Conservation (phyloP, 2,797 vertebrate genomes). For the Mus caroli region DNA sequence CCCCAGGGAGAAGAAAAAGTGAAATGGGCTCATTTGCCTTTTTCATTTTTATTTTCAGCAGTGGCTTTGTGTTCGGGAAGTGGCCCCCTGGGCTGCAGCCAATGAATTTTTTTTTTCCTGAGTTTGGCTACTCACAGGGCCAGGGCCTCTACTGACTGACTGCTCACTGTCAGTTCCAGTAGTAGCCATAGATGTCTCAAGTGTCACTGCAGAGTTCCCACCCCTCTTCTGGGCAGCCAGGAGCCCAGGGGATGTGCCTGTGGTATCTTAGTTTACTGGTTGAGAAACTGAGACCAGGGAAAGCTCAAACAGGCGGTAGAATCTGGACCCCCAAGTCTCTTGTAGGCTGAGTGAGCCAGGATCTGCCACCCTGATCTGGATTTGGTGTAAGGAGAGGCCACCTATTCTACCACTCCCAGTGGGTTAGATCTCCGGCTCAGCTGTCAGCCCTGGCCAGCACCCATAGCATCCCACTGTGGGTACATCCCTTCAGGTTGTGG, state of each 20-base stretch:
- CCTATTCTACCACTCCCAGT: not conserved
- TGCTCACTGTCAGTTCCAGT: not conserved
- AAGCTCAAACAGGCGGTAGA: not conserved
- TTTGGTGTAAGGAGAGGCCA: rapidly evolving
- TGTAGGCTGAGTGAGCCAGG: rapidly evolving
- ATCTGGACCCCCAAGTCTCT: not conserved
- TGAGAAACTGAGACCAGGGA: not conserved
- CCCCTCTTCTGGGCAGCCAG: not conserved
- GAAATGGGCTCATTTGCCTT: constrained; percentile 70
- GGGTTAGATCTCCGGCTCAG: not conserved
- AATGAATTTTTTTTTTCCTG: too few species aligned
- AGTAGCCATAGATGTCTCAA: not conserved
- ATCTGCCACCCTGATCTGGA: too few species aligned
- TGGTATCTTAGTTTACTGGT: not conserved
- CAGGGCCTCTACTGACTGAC: rapidly evolving
- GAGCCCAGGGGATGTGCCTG: not conserved
- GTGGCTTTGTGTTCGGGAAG: not conserved
- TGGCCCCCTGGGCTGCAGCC: not conserved
- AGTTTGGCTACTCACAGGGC: constrained; percentile 8
- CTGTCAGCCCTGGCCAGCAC: not conserved
- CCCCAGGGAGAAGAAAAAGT: constrained; percentile 61
- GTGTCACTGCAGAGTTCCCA: not conserved
- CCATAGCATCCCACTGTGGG: not conserved
- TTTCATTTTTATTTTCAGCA: constrained; percentile 51
- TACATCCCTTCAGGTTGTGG: not conserved